Evolutionary conservation across 2,113 vertebrate species (phyloP).

Genomic region (Cyphomyrus plagiostoma): DNA sequence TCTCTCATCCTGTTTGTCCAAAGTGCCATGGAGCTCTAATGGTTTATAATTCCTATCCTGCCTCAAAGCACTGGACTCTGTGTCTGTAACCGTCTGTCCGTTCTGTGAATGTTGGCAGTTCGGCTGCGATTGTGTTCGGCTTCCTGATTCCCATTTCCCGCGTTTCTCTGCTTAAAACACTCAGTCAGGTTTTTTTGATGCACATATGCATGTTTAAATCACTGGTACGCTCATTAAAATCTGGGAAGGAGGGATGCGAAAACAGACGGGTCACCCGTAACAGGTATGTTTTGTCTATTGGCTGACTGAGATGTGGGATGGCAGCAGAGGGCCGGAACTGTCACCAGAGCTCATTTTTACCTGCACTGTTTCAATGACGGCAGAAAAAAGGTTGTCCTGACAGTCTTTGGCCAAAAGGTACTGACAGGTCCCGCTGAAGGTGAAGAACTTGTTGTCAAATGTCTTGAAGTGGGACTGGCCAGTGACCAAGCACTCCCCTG

Average conservation of each 20-base stretch:
- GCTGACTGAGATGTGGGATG: not conserved
- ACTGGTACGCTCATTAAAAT: not conserved
- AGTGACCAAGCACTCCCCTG: constrained; percentile 86
- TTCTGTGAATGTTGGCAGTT: not conserved
- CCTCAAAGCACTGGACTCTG: not conserved
- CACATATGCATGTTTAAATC: not conserved
- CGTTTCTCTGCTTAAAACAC: not conserved
- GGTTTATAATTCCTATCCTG: not conserved
- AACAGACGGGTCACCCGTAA: not conserved
- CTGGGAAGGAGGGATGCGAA: not conserved
- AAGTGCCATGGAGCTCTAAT: not conserved
- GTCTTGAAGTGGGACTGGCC: constrained; percentile 95
- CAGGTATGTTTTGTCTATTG: not conserved
- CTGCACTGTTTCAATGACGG: constrained; percentile 85
- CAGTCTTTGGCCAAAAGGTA: constrained; percentile 85
- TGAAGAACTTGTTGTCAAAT: constrained; percentile 90
- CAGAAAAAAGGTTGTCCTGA: constrained; percentile 67
- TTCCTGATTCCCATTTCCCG: not conserved
- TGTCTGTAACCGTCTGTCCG: not conserved
- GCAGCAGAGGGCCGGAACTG: not conserved
- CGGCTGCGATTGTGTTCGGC: not conserved
- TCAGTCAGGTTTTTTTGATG: not conserved
- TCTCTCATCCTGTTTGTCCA: not conserved
- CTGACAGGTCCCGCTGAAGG: constrained; percentile 85
- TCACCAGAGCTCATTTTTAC: constrained; percentile 50